A percentile compares a stretch with the other conserved stretches of the same genome.
These are phyloP conservation scores for Oncorhynchus kisutch DNA, from an alignment of 2,113 vertebrate genomes.

Conservation along the genomic window DNA sequence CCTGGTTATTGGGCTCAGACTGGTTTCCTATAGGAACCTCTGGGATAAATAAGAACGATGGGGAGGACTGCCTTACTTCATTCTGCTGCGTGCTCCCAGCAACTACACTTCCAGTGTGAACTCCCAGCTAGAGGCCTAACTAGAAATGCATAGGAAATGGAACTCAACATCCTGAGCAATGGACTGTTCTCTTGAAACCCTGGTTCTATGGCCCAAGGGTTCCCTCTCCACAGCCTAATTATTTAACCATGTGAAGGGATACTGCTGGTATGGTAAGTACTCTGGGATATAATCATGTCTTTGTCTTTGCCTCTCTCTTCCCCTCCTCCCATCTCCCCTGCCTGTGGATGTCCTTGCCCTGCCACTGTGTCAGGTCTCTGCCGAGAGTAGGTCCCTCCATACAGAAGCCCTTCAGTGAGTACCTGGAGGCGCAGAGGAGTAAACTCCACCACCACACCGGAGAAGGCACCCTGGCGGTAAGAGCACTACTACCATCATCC, in stretches of 20 bases:
- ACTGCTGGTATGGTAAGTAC: slow-evolving; percentile 75
- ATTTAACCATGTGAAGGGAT: slow-evolving; percentile 11
- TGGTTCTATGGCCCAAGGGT: neutral
- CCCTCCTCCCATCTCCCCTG: slow-evolving; percentile 32
- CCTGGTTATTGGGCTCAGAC: slow-evolving; percentile 94
- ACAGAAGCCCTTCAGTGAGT: slow-evolving; percentile 96
- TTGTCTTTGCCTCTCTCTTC: slow-evolving; percentile 14
- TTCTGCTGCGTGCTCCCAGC: slow-evolving; percentile 69
- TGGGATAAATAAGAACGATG: slow-evolving; percentile 87
- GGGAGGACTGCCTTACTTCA: slow-evolving; percentile 78
- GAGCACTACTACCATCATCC: slow-evolving; percentile 28
- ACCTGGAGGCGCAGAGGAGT: slow-evolving; percentile 92
- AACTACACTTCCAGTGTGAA: slow-evolving; percentile 39
- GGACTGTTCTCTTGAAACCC: neutral
- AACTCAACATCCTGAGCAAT: slow-evolving; percentile 15
- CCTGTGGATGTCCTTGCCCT: slow-evolving; percentile 44
- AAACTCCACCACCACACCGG: slow-evolving; percentile 89
- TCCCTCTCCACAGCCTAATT: neutral
- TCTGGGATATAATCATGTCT: slow-evolving; percentile 25
- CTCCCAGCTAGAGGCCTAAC: slow-evolving; percentile 15
- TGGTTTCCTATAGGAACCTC: slow-evolving; percentile 88
- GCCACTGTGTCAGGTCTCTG: slow-evolving; percentile 77
- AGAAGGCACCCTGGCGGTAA: slow-evolving; percentile 81
- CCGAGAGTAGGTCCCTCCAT: slow-evolving; percentile 90
- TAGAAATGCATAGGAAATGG: slow-evolving; percentile 21